Base-by-base conservation (phyloP, 2,888 invertebrate species). In the Cantharis rustica region DNA sequence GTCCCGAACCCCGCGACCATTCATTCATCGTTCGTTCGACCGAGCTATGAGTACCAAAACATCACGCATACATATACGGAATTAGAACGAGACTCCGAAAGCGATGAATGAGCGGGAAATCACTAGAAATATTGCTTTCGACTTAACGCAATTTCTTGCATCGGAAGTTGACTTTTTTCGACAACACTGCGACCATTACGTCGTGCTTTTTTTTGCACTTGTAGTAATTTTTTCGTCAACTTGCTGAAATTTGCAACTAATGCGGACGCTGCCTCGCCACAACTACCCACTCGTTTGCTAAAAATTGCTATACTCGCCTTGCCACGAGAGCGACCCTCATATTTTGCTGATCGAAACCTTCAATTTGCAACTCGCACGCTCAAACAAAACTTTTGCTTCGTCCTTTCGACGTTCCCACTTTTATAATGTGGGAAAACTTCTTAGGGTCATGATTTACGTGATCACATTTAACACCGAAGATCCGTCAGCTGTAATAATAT, bases 21-120 rank as follows among this genome's bases (percentile, higher is more conserved):
- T 85, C 85, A 85, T 84, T 84, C 84, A 84, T 84, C 82, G 83
- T 78, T 75, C 88, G 80, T 87, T 90, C 90, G 90, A 90, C 90
- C 90, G 90, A 90, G 71, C 78, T 80, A 75, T 80, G 80, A 80
- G 80, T 81, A 80, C 80, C 81, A 79, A 81, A 84, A 82, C 83
- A 83, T 84, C 82, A 82, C 81, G 80, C 80, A 81, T 84, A 84
- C 85, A 83, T 85, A 85, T 85, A 84, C 85, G 85, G 85, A 86
- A 85, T 85, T 86, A 85, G 86, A 86, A 84, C 85, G 81, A 76
- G 75, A 79, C 84, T 81, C 79, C 81, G 83, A 84, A 84, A 85
- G 85, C 84, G 84, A 86, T 86, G 85, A 85, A 86, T 86, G 86
- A 84, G 84, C 81, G 84, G 81, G 82, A 80, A 81, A 80, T 83